Conservation (phyloP, 2,113 vertebrate genomes). For the Rana temporaria region DNA sequence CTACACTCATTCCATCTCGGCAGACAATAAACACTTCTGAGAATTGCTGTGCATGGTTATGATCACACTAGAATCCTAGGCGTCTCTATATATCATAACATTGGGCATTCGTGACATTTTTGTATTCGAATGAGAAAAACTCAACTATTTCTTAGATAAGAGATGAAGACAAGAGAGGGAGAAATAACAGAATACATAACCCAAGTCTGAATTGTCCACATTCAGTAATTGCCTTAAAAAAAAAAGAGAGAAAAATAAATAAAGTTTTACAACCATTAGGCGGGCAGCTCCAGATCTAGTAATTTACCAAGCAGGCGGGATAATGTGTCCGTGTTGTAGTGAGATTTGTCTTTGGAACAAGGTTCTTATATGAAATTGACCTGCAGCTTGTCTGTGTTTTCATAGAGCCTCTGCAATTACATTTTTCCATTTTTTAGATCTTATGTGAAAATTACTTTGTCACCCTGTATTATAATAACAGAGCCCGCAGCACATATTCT, state of each 20-base stretch:
- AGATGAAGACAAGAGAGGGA: background rate
- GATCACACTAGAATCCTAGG: too few species aligned
- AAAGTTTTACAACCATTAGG: background rate
- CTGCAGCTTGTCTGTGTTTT: background rate
- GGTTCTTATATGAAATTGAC: constrained; percentile 33
- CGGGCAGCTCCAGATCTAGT: background rate
- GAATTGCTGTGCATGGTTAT: too few species aligned
- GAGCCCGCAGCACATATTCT: background rate
- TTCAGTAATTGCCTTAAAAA: constrained; percentile 7
- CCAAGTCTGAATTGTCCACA: background rate
- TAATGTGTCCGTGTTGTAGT: background rate
- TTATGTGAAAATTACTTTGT: constrained; percentile 22
- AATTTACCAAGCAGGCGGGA: background rate
- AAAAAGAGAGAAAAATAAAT: background rate
- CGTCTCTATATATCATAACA: too few species aligned
- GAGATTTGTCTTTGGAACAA: background rate
- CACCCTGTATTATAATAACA: background rate
- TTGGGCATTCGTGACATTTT: too few species aligned
- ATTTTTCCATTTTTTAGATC: constrained; percentile 16
- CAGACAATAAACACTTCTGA: too few species aligned
- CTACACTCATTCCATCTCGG: too few species aligned
- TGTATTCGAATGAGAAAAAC: background rate
- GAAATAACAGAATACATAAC: background rate
- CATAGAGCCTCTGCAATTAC: background rate
- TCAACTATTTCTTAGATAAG: background rate